Evolutionary conservation across 2,113 vertebrate species (phyloP), one percentile per base, ranked within the genome.

Genomic region (Rousettus leschenaultii): DNA sequence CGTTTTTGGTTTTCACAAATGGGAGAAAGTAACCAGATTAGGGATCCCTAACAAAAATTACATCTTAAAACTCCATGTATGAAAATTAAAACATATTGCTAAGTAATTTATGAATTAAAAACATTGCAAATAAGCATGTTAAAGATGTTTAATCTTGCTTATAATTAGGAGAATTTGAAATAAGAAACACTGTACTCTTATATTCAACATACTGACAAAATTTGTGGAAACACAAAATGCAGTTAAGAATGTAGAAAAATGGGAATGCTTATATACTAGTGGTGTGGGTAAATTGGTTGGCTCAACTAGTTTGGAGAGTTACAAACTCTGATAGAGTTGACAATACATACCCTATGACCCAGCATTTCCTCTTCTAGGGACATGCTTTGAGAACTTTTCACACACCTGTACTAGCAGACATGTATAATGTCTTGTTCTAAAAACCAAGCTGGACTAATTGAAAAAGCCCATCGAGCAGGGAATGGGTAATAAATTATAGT

Each of bases 21-120:
- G 9, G 11, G 89, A 92, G 14, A 74, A 35, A 26, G 55, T 11
- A 22, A 78, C 65, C 79, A 93, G 51, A 85, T 94, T 80, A 45
- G 40, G 30, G 91, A 66, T 93, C 63, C 87, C 6, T 48, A 92
- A 75, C 26, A 86, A 93, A 90, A 83, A 21, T 61, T 77, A 48
- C 2, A 68, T 95, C 30, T 40, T 91, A 83, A 85, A 83, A 91
- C 7, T 59, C 22, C 68, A 11, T 74, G 10, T 86, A 30, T 78
- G 28, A 96, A 78, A 93, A 89, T 73, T 94, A 24, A 91, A 84
- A 86, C 6, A 33, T 45, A 63, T 74, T 78, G 65, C 19, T 95
- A 61, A 95, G 55, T 86, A 78, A 92, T 48, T 96, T 83, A 30
- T 83, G 12, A 91, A 61, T 79, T 16, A 78, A 79, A 91, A 65